Base-by-base conservation (phyloP, 2,888 invertebrate species). In the Meliscaeva auricollis region DNA sequence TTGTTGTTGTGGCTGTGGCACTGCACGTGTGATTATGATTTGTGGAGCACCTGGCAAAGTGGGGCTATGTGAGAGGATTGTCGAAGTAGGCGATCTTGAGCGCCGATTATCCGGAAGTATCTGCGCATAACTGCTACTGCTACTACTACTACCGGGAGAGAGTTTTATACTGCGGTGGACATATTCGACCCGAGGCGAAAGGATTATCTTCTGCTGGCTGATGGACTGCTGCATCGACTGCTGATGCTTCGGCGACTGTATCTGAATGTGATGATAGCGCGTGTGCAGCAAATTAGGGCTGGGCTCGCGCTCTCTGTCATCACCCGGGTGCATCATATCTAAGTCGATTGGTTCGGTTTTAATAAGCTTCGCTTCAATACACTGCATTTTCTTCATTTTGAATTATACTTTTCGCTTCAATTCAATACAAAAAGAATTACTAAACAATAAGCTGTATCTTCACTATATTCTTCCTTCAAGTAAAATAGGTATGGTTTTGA, bases 291-390 rank as follows among this genome's bases (percentile, higher is more conserved):
- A 62, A 5, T 79, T 35, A 11, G 73, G 75, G 54, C 83, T 84
- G 0, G 64, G 50, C 38, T 82, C 81, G 7, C 77, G 81, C 41
- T 88, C 87, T 60, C 77, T 87, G 72, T 90, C 89, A 60, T 90
- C 64, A 0, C 3, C 89, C 73, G 90, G 44, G 54, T 90, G 90
- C 83, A 90, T 68, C 90, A 91, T 89, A 83, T 91, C 92, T 66
- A 89, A 90, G 81, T 92, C 91, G 13, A 91, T 89, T 44, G 92
- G 92, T 87, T 92, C 92, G 35, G 90, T 90, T 89, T 92, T 92
- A 38, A 92, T 92, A 35, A 90, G 83, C 79, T 91, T 89, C 62
- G 90, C 90, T 58, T 92, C 91, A 81, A 91, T 89, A 87, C 91
- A 91, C 88, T 92, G 91, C 35, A 92, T 88, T 89, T 90, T 91